Evolutionary conservation across 2,888 invertebrate genomes (phyloP).

Genomic region (Selenia dentaria): DNA sequence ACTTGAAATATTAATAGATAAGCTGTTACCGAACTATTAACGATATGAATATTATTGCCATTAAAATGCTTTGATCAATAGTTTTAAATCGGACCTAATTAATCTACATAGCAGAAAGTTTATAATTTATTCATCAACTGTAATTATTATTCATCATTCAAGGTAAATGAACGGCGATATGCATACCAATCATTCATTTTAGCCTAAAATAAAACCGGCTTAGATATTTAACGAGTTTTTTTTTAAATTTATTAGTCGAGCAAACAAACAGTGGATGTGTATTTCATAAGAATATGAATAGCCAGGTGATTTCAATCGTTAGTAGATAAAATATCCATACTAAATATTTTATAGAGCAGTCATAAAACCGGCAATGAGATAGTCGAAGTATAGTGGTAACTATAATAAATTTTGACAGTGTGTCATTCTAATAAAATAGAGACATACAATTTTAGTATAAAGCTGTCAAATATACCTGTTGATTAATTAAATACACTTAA

Average conservation of each 20-base stretch:
- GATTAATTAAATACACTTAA: constrained; percentile 28
- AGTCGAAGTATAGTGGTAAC: constrained; percentile 52
- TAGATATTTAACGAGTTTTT: constrained; percentile 58
- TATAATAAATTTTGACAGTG: constrained; percentile 74
- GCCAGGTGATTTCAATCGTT: constrained; percentile 67
- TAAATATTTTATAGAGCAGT: constrained; percentile 75
- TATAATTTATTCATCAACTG: constrained; percentile 63
- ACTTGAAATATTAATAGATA: constrained; percentile 34
- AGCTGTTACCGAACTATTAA: constrained; percentile 38
- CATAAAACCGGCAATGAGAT: constrained; percentile 66
- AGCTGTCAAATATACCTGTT: constrained; percentile 34
- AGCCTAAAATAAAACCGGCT: constrained; percentile 66
- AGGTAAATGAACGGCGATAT: constrained; percentile 73
- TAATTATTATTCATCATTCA: constrained; percentile 77
- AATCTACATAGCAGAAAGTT: constrained; percentile 69
- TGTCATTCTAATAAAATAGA: constrained; percentile 60
- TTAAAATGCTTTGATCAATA: constrained; percentile 59
- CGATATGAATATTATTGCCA: constrained; percentile 49
- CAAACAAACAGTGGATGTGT: constrained; percentile 63
- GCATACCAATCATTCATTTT: constrained; percentile 73
- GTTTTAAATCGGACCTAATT: constrained; percentile 60
- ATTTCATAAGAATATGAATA: constrained; percentile 76
- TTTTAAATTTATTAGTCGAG: constrained; percentile 59
- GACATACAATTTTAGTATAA: constrained; percentile 37
- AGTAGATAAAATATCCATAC: constrained; percentile 68